phyloP scores from a whole-genome alignment of 2,113 vertebrate species.

The Kryptolebias marmoratus region DNA sequence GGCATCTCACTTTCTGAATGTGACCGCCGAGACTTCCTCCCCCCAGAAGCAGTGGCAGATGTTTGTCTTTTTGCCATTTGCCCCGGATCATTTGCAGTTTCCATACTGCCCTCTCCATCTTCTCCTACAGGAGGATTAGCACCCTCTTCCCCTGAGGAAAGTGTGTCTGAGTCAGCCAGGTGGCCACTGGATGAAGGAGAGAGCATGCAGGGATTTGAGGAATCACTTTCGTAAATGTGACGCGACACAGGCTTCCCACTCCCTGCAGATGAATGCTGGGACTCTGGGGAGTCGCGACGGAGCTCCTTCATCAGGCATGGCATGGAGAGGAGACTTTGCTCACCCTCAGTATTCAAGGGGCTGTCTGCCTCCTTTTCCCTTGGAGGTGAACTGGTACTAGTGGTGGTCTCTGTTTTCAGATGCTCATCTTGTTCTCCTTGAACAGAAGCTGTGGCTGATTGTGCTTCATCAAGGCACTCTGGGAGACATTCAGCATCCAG shows the following conservation, averaged over 20 bases:
- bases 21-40: conserved; percentile 90
- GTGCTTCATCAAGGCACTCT: conserved; percentile 82
- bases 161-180: conserved; percentile 94
- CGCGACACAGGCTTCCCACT: conserved; percentile 82
- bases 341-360: conserved; percentile 76
- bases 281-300: conserved; percentile 90
- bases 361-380: conserved; percentile 82
- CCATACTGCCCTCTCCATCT: conserved; percentile 63
- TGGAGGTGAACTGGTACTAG: conserved; percentile 74
- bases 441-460: conserved; percentile 71
- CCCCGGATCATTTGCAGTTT: conserved; percentile 75
- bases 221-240: conserved; percentile 92
- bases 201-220: conserved; percentile 95
- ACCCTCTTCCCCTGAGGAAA: conserved; percentile 93
- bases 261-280: conserved; percentile 87
- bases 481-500: conserved; percentile 84
- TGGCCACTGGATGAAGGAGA: conserved; percentile 97
- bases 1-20: conserved; percentile 91
- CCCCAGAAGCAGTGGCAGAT: conserved; percentile 53
- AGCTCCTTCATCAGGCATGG: conserved; percentile 96
- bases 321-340: conserved; percentile 90
- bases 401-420: conserved; percentile 83
- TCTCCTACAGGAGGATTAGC: conserved; percentile 62
- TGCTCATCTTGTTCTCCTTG: conserved; percentile 82
- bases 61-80: conserved; percentile 68